Base-by-base conservation (phyloP, 2,113 vertebrate species). In the Athene cunicularia region DNA sequence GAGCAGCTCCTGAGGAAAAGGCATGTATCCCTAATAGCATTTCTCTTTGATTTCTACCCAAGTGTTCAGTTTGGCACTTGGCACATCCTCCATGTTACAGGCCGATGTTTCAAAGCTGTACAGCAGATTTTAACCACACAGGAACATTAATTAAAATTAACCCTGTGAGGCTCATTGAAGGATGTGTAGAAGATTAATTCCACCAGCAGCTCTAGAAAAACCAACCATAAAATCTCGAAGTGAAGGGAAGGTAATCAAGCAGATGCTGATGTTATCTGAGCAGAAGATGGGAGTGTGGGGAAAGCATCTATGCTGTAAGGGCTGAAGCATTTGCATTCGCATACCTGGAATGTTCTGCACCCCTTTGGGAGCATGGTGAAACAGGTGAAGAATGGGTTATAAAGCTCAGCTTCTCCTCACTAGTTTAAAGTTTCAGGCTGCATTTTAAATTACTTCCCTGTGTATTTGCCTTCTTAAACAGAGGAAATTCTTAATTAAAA, bases 1-100 rank as follows among this genome's bases (percentile, higher is more conserved):
- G 98, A 32, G 98, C 98, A 11, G 98, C 98, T 26, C 98, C 98
- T 0, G 96, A 98, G 83, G 95, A 98, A 88, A 98, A 98, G 98
- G 98, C 97, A 96, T 32, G 98, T 97, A 73, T 71, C 35, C 33
- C 37, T 70, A 33, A 9, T 5, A 81, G 28, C 59, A 28, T 59
- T 93, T 85, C 33, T 39, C 81, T 72, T 92, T 79, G 43, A 70
- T 62, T 30, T 55, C 49, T 13, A 0, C n/a, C 11, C 47, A 67
- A 11, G 9, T 24, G 35, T 71, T 82, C 43, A 35, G 13, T 90
- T 83, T 55, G 47, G 28, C 28, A 41, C 43, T 71, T 81, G 47
- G 13, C 6, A 1, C 60, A 17, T 72, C 16, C 50, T 39, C 56
- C 52, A 15, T 26, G 1, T 47, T n/a, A 20, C 26, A 35, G 60